phyloP scores from a whole-genome alignment of 2,113 vertebrate genomes.

The Speoplatyrhinus poulsoni region DNA sequence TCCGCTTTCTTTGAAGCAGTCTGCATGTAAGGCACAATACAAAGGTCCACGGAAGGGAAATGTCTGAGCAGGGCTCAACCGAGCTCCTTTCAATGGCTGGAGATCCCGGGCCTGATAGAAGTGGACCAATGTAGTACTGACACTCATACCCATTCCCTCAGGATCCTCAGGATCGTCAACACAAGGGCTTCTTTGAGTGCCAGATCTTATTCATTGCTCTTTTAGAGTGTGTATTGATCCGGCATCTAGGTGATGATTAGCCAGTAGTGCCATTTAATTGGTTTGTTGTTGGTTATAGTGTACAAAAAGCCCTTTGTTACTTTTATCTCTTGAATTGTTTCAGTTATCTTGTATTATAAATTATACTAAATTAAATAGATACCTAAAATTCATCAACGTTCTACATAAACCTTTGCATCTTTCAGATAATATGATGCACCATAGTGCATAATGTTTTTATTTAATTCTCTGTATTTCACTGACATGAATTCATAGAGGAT shows the following conservation, averaged over 20 bases:
- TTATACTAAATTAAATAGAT: no score
- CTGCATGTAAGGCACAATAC: conserved; percentile 50
- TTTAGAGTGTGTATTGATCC: conserved; percentile 38
- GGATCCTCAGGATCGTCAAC: conserved; percentile 6
- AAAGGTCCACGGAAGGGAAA: conserved; percentile 53
- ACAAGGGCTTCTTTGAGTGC: conserved; percentile 24
- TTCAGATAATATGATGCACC: neutral
- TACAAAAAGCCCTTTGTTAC: neutral
- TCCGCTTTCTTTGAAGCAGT: conserved; percentile 49
- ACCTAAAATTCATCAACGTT: no score
- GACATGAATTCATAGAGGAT: neutral
- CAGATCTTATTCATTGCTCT: conserved; percentile 34
- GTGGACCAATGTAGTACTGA: conserved; percentile 23
- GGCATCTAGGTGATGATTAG: conserved; percentile 48
- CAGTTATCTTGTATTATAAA: no score
- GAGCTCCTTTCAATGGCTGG: conserved; percentile 44
- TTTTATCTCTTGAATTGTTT: no score
- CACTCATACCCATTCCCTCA: conserved; percentile 40
- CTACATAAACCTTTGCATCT: neutral
- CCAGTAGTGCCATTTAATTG: conserved; percentile 14
- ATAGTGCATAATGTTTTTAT: neutral
- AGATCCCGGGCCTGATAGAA: conserved; percentile 56
- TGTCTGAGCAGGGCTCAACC: conserved; percentile 42
- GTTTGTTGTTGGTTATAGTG: conserved; percentile 5
- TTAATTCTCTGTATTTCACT: neutral